Evolutionary conservation across 2,888 invertebrate species (phyloP), one percentile per base, ranked within the genome.

Genomic region (Dioctria rufipes): DNA sequence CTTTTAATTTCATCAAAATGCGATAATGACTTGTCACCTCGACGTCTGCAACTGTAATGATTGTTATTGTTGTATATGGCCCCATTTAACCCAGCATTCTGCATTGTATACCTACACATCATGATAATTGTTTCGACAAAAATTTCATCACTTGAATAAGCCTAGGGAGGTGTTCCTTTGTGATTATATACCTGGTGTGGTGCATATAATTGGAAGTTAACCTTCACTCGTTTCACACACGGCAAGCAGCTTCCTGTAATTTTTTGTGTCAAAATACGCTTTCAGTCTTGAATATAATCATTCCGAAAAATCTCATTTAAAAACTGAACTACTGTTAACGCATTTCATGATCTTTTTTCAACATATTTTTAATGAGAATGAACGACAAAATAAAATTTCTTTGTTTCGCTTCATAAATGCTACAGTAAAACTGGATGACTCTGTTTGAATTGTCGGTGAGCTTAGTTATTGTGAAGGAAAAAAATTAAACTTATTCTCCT

Each of bases 151-250:
- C 11, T 4, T 54, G 11, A 11, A n/a, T 54, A n/a, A 54, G 11
- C 11, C 6, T 11, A 54, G 11, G 4, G 8, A 4, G 11, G n/a
- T 11, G 69, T 49, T 69, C 69, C 69, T 46, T 69, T 69, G 37
- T 51, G 11, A 2, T 8, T n/a, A 25, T 65, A 42, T 40, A 65
- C 65, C 51, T 66, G 39, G n/a, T 13, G 6, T 69, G 25, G 51
- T 25, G 25, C 37, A 39, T 51, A 51, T 69, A 69, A 54, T 54
- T 69, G 69, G 49, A 69, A 51, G 69, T 69, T 25, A 69, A 49
- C 49, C 69, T 69, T 69, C 51, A 69, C 37, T 51, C 37, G 69
- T 69, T 67, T 67, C 67, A 13, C 67, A 67, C 25, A 42, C 67
- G 46, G 67, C n/a, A 67, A 46, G 25, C 43, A 25, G 67, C 67